Conservation (phyloP, 1,140 invertebrate species). For the Microplitis mediator region DNA sequence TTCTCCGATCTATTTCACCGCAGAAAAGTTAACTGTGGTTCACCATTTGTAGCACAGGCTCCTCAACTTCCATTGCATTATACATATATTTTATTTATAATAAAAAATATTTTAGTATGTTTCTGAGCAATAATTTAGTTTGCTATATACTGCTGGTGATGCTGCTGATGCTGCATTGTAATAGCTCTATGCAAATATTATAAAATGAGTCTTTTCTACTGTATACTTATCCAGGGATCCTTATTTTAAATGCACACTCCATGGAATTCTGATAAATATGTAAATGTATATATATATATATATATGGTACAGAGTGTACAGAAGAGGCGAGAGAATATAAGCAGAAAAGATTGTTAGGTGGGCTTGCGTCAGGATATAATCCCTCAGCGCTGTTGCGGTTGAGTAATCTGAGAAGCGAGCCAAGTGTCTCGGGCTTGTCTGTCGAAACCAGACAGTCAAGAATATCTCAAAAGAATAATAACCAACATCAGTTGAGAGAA, state of each 20-base stretch:
- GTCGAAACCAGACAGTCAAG: slow-evolving; percentile 22
- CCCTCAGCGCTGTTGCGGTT: slow-evolving; percentile 13
- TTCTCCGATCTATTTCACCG: slow-evolving; percentile 34
- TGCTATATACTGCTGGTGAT: too few species aligned
- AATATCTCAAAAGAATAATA: slow-evolving; percentile 14
- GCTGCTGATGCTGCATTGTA: background rate
- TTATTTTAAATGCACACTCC: too few species aligned
- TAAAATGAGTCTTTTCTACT: too few species aligned
- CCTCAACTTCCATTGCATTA: slow-evolving; percentile 9
- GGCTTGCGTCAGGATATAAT: slow-evolving; percentile 9
- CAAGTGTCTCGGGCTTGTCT: slow-evolving; percentile 28
- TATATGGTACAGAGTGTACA: background rate
- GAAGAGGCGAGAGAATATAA: background rate
- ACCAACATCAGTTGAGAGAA: background rate
- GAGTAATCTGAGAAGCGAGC: slow-evolving; percentile 23
- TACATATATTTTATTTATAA: slow-evolving; percentile 10
- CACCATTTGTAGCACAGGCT: background rate
- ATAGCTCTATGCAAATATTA: background rate
- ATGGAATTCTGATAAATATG: too few species aligned
- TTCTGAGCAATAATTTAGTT: too few species aligned
- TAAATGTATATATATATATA: background rate
- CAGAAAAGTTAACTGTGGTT: slow-evolving; percentile 6
- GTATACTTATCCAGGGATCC: too few species aligned
- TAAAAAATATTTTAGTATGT: background rate
- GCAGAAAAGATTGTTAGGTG: background rate